These are phyloP conservation scores for Platorchestia sp. DNA, from an alignment of 1,140 invertebrate species.

Conservation along the genomic window DNA sequence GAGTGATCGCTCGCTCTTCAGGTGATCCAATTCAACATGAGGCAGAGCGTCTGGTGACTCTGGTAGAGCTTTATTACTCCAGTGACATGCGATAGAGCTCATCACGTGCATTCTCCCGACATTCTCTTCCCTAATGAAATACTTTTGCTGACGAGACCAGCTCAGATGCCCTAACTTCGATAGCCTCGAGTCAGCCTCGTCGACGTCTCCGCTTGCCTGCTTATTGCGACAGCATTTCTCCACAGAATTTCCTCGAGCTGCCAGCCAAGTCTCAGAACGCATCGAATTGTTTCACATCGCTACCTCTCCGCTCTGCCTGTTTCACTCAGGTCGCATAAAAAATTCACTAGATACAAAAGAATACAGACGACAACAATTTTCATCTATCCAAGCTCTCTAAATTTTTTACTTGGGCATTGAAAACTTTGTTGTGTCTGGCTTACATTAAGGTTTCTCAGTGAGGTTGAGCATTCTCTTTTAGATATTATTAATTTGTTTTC, in stretches of 20 bases:
- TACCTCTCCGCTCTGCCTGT: neutral
- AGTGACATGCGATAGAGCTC: constrained; percentile 42
- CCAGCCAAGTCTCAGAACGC: neutral
- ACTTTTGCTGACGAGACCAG: constrained; percentile 33
- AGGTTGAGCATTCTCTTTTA: no score
- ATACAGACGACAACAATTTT: neutral
- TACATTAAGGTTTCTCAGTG: no score
- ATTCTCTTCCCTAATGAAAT: constrained; percentile 29
- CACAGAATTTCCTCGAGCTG: neutral
- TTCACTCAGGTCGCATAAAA: neutral
- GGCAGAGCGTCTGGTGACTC: constrained; percentile 1
- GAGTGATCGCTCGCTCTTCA: neutral
- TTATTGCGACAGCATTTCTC: constrained; percentile 23
- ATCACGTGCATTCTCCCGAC: constrained; percentile 20
- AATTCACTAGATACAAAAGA: neutral
- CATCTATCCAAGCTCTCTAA: neutral
- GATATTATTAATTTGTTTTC: no score
- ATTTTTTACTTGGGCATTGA: no score
- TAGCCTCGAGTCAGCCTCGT: constrained; percentile 37
- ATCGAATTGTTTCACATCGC: neutral
- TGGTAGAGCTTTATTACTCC: neutral
- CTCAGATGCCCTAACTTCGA: constrained; percentile 18
- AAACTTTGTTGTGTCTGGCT: no score
- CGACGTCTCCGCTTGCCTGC: neutral
- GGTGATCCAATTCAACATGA: neutral